These are phyloP conservation scores for Pipistrellus pipistrellus DNA, from an alignment of 2,797 vertebrate species.

Conservation along the genomic window DNA sequence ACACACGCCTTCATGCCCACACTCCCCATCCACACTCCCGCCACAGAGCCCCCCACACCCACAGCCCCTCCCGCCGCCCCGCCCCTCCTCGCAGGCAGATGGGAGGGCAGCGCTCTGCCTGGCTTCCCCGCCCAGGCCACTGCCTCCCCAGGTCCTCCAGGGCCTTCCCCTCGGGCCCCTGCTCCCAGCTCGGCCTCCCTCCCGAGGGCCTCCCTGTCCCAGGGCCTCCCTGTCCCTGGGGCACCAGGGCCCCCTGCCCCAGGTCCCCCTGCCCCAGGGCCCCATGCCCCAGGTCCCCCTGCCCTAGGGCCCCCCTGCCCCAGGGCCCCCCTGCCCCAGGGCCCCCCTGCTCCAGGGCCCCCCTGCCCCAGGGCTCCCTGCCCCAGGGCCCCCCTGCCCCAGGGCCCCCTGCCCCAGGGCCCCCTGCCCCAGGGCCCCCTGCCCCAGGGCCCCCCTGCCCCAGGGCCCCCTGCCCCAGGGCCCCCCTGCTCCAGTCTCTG, in stretches of 20 bases:
- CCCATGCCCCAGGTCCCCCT: not conserved
- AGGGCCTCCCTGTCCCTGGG: too few relatives aligned
- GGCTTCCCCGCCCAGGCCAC: not conserved
- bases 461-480: not conserved
- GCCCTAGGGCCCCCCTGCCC: rapidly evolving
- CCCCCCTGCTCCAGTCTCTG: not conserved
- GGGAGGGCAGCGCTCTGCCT: not conserved
- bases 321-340: not conserved
- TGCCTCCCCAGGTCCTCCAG: not conserved
- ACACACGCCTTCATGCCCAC: not conserved
- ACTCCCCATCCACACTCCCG: rapidly evolving
- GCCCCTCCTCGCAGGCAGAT: rapidly evolving
- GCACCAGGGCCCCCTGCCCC: too few relatives aligned
- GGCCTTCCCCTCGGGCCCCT: not conserved
- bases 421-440: too few relatives aligned
- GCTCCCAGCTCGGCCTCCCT: not conserved
- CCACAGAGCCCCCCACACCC: too few relatives aligned
- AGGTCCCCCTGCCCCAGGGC: not conserved
- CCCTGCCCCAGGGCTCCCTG: not conserved
- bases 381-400: not conserved
- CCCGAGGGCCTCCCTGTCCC: not conserved
- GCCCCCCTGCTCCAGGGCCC: not conserved
- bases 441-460: not conserved
- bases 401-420: not conserved
- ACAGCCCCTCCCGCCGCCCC: not conserved